Percentiles rank a stretch among this genome's conserved stretches.
Conservation (phyloP, 1,140 invertebrate species). For the Aphelenchoides avenae region DNA sequence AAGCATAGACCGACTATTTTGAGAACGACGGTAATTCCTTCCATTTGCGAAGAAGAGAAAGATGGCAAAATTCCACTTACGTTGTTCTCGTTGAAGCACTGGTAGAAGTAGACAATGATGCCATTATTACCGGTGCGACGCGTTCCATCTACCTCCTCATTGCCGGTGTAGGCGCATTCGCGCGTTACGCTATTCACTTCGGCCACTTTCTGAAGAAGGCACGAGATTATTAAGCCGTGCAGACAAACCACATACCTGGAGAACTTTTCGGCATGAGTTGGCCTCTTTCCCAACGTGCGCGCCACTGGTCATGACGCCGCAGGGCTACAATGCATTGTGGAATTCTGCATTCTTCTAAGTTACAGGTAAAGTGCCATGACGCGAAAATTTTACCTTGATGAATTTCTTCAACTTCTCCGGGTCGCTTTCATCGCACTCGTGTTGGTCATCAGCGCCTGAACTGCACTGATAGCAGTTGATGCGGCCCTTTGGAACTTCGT, state of each 20-base stretch:
- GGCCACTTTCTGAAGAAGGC: not conserved
- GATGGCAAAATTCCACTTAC: not conserved
- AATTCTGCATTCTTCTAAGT: no score
- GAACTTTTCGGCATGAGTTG: conserved; percentile 33
- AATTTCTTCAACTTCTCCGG: conserved; percentile 25
- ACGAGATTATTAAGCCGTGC: not conserved
- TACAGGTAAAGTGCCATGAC: conserved; percentile 5
- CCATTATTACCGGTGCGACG: conserved; percentile 44
- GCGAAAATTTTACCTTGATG: conserved; percentile 32
- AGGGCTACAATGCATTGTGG: conserved; percentile 19
- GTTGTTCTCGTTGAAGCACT: conserved; percentile 36
- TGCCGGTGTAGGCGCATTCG: conserved; percentile 39
- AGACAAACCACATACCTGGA: conserved; percentile 12
- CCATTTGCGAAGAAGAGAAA: not conserved
- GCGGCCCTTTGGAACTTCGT: not conserved
- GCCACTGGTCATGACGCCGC: conserved; percentile 19
- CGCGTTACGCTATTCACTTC: conserved; percentile 13
- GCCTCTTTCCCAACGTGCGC: conserved; percentile 27
- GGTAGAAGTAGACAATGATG: conserved; percentile 37
- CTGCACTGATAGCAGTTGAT: conserved; percentile 43
- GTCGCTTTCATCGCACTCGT: conserved; percentile 28
- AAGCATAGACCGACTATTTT: no score
- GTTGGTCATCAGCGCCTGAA: conserved; percentile 26
- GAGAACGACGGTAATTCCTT: no score
- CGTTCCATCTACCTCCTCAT: conserved; percentile 36